Percentiles rank a stretch among this genome's conserved stretches.
phyloP scores from a whole-genome alignment of 2,888 invertebrate species.

The Odiellus spinosus region DNA sequence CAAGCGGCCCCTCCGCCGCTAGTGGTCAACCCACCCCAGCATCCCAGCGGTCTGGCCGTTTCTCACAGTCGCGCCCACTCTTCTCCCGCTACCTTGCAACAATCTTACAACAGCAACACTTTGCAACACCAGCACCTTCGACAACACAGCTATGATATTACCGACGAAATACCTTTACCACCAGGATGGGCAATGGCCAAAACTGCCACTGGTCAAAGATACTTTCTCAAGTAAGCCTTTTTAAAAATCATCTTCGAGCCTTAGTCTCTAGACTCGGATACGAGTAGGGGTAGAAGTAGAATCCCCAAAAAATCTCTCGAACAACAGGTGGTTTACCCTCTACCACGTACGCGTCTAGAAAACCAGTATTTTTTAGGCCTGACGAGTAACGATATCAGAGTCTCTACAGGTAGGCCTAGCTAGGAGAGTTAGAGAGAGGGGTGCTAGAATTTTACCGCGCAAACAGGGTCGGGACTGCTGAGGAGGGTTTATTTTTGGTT shows the following conservation, averaged over 20 bases:
- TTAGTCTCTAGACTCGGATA: too few relatives aligned
- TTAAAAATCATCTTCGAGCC: neutral
- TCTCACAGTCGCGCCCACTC: conserved; percentile 87
- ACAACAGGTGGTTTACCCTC: too few relatives aligned
- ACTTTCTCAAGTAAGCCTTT: conserved; percentile 25
- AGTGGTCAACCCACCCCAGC: conserved; percentile 10
- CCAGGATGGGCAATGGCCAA: conserved; percentile 33
- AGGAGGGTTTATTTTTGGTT: too few relatives aligned
- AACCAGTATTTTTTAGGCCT: too few relatives aligned
- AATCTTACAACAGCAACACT: conserved; percentile 42
- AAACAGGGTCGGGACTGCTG: too few relatives aligned
- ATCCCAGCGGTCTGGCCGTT: conserved; percentile 34
- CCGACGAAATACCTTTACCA: conserved; percentile 30
- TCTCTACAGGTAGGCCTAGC: too few relatives aligned
- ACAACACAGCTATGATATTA: conserved; percentile 31
- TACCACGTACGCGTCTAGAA: too few relatives aligned
- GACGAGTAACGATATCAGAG: too few relatives aligned
- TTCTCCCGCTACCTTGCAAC: conserved; percentile 87
- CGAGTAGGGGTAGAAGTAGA: too few relatives aligned
- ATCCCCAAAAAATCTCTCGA: too few relatives aligned
- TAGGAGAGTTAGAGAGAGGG: too few relatives aligned
- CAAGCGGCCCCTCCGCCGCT: conserved; percentile 16
- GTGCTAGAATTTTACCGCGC: too few relatives aligned
- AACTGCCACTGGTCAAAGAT: conserved; percentile 31
- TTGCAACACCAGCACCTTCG: conserved; percentile 37